Conservation (phyloP, 2,888 invertebrate genomes). For the Pandemis corylana region DNA sequence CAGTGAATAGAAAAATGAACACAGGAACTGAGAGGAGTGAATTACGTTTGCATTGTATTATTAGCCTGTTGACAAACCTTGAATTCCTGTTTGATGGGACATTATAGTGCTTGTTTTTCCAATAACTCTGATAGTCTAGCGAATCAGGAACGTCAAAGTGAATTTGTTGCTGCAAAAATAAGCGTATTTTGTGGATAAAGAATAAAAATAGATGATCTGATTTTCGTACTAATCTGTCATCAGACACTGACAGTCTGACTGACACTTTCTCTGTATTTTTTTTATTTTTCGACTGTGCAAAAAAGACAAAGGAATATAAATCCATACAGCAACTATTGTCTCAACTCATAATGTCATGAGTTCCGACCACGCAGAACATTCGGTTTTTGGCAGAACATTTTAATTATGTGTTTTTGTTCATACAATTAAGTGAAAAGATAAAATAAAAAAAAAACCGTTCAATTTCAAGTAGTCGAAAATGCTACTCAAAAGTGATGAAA, state of each 20-base stretch:
- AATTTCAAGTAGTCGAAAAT: no score
- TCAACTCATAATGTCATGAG: no score
- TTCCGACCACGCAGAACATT: no score
- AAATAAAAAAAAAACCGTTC: no score
- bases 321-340: not conserved
- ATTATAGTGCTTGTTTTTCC: slow-evolving; percentile 71
- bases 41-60: slow-evolving; percentile 42
- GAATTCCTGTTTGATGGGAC: slow-evolving; percentile 97
- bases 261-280: not conserved
- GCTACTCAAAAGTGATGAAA: no score
- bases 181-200: not conserved
- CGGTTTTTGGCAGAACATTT: no score
- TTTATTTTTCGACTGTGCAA: not conserved
- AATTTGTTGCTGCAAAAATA: not conserved
- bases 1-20: not conserved
- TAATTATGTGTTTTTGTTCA: no score
- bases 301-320: not conserved
- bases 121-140: not conserved
- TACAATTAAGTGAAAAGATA: no score
- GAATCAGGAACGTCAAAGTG: not conserved
- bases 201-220: not conserved
- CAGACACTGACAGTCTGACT: not conserved
- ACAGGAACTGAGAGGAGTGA: slow-evolving; percentile 7
- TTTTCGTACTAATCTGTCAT: not conserved
- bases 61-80: slow-evolving; percentile 83